phyloP scores from a whole-genome alignment of 2,888 invertebrate species.

The Eupithecia inturbata region DNA sequence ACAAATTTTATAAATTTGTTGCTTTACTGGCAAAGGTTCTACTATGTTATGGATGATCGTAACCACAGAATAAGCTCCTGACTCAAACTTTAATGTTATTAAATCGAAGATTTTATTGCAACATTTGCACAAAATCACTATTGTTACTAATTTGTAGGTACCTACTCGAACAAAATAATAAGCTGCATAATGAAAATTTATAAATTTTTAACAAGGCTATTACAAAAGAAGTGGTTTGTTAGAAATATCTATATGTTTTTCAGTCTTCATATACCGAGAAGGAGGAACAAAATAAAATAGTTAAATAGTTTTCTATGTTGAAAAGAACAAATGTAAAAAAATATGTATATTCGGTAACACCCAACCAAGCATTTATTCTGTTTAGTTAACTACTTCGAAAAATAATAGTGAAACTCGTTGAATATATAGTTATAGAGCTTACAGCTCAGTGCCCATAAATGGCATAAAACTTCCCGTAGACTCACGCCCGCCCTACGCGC shows the following conservation, averaged over 20 bases:
- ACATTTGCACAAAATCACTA: neutral
- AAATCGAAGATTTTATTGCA: conserved; percentile 38
- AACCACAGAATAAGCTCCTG: conserved; percentile 37
- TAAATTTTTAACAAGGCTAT: neutral
- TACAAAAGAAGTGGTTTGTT: neutral
- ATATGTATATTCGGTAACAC: neutral
- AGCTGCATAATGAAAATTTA: neutral
- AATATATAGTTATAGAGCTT: neutral
- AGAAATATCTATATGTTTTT: neutral
- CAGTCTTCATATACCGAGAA: neutral
- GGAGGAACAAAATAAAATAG: neutral
- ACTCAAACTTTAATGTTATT: conserved; percentile 39
- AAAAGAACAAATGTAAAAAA: neutral
- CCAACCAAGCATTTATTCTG: neutral
- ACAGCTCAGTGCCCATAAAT: conserved; percentile 39
- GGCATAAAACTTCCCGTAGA: conserved; percentile 47
- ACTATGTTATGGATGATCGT: conserved; percentile 35
- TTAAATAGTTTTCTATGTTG: neutral
- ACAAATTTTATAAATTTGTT: neutral
- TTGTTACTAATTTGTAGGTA: no score
- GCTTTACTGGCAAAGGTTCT: conserved; percentile 15
- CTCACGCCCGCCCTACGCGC: conserved; percentile 32
- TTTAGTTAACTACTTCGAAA: neutral
- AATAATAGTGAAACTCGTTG: neutral
- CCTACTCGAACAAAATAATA: neutral